Percentiles rank a stretch among this genome's conserved stretches.
Conservation (phyloP, 2,797 vertebrate genomes). For the Sparidentex hasta region DNA sequence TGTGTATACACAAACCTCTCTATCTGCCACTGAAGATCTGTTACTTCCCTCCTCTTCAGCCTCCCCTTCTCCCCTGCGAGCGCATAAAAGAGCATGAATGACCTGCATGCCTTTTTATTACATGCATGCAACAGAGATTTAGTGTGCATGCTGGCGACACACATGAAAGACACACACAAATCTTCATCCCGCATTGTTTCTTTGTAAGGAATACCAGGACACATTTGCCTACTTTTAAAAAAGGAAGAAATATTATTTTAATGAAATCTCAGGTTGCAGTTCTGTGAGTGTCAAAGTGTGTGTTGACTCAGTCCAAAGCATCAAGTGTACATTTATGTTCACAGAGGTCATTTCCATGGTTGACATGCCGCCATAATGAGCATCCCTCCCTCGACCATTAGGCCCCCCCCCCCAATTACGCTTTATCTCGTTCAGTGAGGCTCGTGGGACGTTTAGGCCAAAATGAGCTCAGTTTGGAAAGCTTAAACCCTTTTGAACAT, state of each 20-base stretch:
- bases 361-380: constrained; percentile 69
- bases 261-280: neutral
- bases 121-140: too few relatives aligned
- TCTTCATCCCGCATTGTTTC: too few relatives aligned
- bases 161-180: too few relatives aligned
- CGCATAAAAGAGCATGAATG: constrained; percentile 20
- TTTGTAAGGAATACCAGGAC: too few relatives aligned
- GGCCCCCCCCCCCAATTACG: constrained; percentile 64
- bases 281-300: neutral
- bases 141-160: too few relatives aligned
- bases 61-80: constrained; percentile 20
- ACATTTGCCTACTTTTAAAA: neutral
- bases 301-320: neutral
- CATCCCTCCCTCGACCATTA: constrained; percentile 71
- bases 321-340: constrained; percentile 25
- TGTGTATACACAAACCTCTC: constrained; percentile 74
- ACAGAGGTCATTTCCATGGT: constrained; percentile 63
- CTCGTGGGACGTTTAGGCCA: constrained; percentile 58
- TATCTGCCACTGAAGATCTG: constrained; percentile 74
- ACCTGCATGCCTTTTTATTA: constrained; percentile 3
- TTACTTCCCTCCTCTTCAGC: constrained; percentile 49
- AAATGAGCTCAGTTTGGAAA: constrained; percentile 49
- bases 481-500: constrained; percentile 20
- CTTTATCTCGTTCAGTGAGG: constrained; percentile 63
- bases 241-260: constrained; percentile 19